Percentiles rank a stretch among this genome's conserved stretches.
These are phyloP conservation scores for Acomys russatus DNA, from an alignment of 2,797 vertebrate species.

Conservation along the genomic window DNA sequence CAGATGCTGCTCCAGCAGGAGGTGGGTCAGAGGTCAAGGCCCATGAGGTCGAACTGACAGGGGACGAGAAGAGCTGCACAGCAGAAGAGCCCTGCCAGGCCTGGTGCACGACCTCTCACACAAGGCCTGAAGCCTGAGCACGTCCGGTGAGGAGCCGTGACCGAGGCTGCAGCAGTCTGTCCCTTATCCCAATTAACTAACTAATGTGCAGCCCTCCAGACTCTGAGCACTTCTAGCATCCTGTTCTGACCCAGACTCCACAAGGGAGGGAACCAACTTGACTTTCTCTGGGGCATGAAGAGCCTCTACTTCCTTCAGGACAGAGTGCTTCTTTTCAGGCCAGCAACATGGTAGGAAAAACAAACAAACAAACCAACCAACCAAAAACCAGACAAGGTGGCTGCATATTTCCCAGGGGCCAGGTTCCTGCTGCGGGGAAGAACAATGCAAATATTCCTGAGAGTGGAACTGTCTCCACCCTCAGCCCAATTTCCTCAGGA, in stretches of 20 bases:
- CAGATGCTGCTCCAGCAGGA: neutral
- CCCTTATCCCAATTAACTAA: neutral
- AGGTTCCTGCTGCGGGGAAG: neutral
- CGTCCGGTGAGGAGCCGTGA: accelerated
- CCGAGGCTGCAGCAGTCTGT: neutral
- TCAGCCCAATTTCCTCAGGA: neutral
- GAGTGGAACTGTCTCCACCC: no score
- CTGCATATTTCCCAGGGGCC: neutral
- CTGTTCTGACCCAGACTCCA: neutral
- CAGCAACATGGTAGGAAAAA: neutral
- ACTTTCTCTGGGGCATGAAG: neutral
- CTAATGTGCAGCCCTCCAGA: neutral
- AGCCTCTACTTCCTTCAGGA: neutral
- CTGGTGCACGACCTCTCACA: accelerated
- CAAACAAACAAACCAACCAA: no score
- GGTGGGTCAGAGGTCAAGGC: neutral
- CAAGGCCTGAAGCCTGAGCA: accelerated
- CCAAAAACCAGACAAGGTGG: neutral
- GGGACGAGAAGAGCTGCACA: neutral
- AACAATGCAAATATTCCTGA: neutral
- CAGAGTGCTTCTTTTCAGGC: neutral
- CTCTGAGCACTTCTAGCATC: no score
- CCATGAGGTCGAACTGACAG: no score
- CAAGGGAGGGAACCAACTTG: neutral
- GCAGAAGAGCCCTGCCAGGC: neutral